Base-by-base conservation (phyloP, 2,888 invertebrate genomes). In the Oscheius myriophilus region DNA sequence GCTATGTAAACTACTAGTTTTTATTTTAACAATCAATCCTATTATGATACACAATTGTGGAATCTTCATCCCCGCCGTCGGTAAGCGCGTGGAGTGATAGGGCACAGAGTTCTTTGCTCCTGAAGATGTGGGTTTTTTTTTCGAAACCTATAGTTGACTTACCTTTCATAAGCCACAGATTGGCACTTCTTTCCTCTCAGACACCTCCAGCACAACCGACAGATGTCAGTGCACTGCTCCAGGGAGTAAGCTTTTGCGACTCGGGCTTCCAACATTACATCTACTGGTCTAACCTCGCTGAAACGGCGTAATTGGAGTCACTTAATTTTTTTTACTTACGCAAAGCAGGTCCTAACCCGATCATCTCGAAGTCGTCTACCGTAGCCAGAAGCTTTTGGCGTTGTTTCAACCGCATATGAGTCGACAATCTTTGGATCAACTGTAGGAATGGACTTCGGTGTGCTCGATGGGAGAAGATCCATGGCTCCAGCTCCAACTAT, bases 161-260 rank as follows among this genome's bases (percentile, higher is more conserved):
- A 80, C 79, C 72, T 66, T 59, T 78, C 73, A 51, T 71, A 80
- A 1, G 78, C 80, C 3, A 80, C 80, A 2, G 77, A 59, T 23
- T 70, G 67, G 51, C 80, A 80, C 18, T 76, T 78, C 33, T 73
- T 71, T 39, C 75, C 71, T 25, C 72, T 51, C 21, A 80, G 57
- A 69, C 80, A 80, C 23, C 72, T 66, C 57, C 71, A 65, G 54
- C 80, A 80, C 42, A 80, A 57, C 46, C 80, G 54, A 49, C 80
- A 80, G 69, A 80, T 80, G 62, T 80, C 80, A 0, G 78, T 77
- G 59, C 80, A 80, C 64, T 80, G 80, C 46, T 80, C 80, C 65
- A 80, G 16, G 0, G 78, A 79, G 39, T 79, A 78, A 11, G 80
- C 74, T 46, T 73, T 77, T 9, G 75, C 68, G 12, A 79, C 76